Evolutionary conservation across 2,888 invertebrate species (phyloP), one percentile per base, ranked within the genome.

Genomic region (Diploptera punctata): DNA sequence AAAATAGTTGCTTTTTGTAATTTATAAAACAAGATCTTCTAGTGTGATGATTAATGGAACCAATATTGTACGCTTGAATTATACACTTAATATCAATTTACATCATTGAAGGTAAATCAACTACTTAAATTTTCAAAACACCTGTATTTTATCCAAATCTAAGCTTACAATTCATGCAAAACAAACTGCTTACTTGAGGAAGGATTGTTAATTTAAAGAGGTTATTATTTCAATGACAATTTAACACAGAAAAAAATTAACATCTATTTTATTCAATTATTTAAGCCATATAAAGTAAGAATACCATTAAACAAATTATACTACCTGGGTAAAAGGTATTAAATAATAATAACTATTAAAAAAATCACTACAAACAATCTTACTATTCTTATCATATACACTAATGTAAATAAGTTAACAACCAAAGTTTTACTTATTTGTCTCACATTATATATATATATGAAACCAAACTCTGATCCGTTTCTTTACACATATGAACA

Each of bases 181-280:
- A n/a, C n/a, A n/a, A n/a, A n/a, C n/a, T n/a, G n/a, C n/a, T n/a
- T n/a, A n/a, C n/a, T n/a, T n/a, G n/a, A n/a, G n/a, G n/a, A n/a
- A n/a, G n/a, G n/a, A n/a, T n/a, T n/a, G n/a, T n/a, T n/a, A n/a
- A n/a, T n/a, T n/a, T n/a, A n/a, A n/a, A n/a, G n/a, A n/a, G n/a
- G n/a, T n/a, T n/a, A n/a, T n/a, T n/a, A n/a, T n/a, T n/a, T n/a
- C n/a, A n/a, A 44, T 44, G 4, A 44, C 44, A 44, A n/a, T 16
- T 5, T 18, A 44, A 13, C 44, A 13, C 7, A 47, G n/a, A 47
- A 47, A 47, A 52, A 52, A 52, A 52, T 1, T 52, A 24, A 52
- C 52, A 52, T 52, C 52, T 13, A 52, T 52, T 52, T 52, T 52
- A 52, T 52, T 52, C 21, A 52, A 52, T 24, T 52, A 52, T 52